Base-by-base conservation (phyloP, 2,797 vertebrate species). In the Bucorvus abyssinicus region DNA sequence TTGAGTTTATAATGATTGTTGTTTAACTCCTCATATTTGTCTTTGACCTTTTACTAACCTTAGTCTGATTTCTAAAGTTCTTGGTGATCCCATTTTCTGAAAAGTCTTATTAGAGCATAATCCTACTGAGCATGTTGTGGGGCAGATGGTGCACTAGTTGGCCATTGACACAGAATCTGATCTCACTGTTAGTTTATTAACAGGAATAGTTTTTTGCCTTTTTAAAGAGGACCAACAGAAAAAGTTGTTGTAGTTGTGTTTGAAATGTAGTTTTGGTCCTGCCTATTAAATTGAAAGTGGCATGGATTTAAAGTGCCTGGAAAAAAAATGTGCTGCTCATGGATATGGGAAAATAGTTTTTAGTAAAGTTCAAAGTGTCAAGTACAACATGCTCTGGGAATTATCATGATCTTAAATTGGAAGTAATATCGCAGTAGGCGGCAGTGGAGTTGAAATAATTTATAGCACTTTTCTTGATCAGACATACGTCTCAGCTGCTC, bases 41-140 rank as follows among this genome's bases (percentile, higher is more conserved):
- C 74, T 91, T 88, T 95, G 92, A 96, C 87, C 93, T 95, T 91
- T 96, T 87, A 68, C 38, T 97, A 89, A 96, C 89, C 81, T 92
- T 91, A 84, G 63, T 55, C 69, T 91, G 45, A 91, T 96, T 83
- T 94, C 81, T 96, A 17, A 96, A 96, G 89, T 96, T 97, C 70
- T 85, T 96, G 94, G 95, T 95, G 84, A 93, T 96, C 84, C 67
- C 45, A 87, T 96, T 97, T 97, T 88, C 78, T 96, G 79, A 93
- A 95, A 95, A 96, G 89, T 97, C 87, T 95, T 97, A 91, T 93
- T 94, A 88, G 80, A 82, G 56, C 12, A 27, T 97, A 97, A 95
- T 97, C 95, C 86, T 93, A 38, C 87, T 93, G 92, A 87, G 79
- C 85, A 69, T 92, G 53, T 55, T 97, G 94, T 93, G 94, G 79